Evolutionary conservation across 2,797 vertebrate genomes (phyloP), one percentile per base, ranked within the genome.

Genomic region (Tenualosa thibaudeaui): DNA sequence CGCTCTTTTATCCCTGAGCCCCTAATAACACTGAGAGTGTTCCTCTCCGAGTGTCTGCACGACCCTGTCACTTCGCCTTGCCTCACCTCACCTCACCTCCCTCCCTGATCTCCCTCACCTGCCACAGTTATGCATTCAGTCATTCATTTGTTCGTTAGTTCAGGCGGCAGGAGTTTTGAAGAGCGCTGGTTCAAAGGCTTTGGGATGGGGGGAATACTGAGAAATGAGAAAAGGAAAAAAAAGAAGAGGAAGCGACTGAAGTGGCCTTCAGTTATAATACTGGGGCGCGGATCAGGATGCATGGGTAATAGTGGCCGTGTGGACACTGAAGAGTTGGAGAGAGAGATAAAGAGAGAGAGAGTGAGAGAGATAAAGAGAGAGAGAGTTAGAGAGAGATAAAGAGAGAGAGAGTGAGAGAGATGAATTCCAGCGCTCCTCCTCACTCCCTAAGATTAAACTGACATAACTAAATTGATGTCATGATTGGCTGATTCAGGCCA

Each of bases 91-190:
- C 58, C 58, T 60, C 58, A 46, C 60, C 9, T 10, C 60, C 10
- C 68, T 15, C 12, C 31, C 68, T 75, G 87, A 54, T 31, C 90
- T 90, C 87, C 88, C 90, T 93, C 92, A 93, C 93, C 90, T 91
- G 92, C 93, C 87, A 92, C 94, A 93, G 93, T 94, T 92, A 93
- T 90, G 92, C 91, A 91, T 92, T 92, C 92, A 92, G 94, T 54
- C 53, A 19, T 17, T 94, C 92, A 93, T 51, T 7, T 2, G 50
- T 51, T 12, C 50, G 50, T 46, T 46, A 0, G 46, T 92, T 90
- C 90, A 84, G 87, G 89, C 87, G 84, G 86, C 51, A 24, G 37
- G 4, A 75, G 68, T 93, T 93, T 90, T 92, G 90, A 94, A 92
- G 85, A 93, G 90, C 90, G 91, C 89, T 58, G 89, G 91, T 93